These are phyloP conservation scores for Pogoniulus pusillus DNA, from an alignment of 2,797 vertebrate genomes.

Conservation along the genomic window DNA sequence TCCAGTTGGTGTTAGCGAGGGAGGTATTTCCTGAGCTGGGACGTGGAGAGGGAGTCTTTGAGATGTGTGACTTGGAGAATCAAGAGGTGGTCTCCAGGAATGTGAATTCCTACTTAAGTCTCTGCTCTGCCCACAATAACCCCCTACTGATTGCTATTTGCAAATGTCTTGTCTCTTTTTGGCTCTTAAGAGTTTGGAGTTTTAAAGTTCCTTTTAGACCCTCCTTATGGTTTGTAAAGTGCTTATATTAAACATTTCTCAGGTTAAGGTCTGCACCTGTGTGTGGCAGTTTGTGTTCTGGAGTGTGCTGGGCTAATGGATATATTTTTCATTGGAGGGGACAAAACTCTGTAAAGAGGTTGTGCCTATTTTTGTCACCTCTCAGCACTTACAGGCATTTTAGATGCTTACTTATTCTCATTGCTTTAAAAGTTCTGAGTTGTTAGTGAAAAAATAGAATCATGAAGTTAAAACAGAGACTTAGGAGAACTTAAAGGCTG, in stretches of 20 bases:
- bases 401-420: background rate
- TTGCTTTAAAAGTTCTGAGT: background rate
- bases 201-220: background rate
- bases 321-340: background rate
- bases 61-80: background rate
- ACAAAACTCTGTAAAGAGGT: background rate
- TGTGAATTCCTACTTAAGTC: background rate
- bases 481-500: background rate
- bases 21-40: background rate
- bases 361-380: background rate
- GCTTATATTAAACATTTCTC: background rate
- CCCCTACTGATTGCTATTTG: background rate
- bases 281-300: background rate
- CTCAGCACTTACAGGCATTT: background rate
- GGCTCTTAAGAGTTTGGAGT: background rate
- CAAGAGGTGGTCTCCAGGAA: background rate
- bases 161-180: background rate
- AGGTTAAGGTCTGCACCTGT: rapidly evolving
- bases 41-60: background rate
- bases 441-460: background rate
- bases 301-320: background rate
- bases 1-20: background rate
- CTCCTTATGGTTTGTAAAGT: background rate
- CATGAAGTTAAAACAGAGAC: background rate
- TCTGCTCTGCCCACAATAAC: background rate